Percentiles rank a stretch among this genome's conserved stretches.
Conservation (phyloP, 1,140 invertebrate species). For the Drosophila repleta region DNA sequence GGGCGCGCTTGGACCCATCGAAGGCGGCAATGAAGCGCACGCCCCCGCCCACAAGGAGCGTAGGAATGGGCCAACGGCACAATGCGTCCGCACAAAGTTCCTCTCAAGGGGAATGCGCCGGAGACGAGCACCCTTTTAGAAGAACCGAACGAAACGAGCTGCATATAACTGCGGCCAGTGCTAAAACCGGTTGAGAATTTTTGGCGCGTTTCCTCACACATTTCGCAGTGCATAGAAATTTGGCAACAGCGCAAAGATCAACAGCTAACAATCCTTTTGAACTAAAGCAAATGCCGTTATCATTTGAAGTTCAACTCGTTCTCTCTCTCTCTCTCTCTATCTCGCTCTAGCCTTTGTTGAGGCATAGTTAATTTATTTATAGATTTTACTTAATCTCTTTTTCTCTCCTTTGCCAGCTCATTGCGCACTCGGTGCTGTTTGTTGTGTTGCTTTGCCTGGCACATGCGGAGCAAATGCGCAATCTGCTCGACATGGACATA, state of each 20-base stretch:
- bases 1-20: conserved; percentile 50
- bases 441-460: conserved; percentile 73
- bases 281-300: not conserved
- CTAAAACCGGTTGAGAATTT: conserved; percentile 64
- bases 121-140: conserved; percentile 80
- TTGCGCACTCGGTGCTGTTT: conserved; percentile 75
- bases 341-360: not conserved
- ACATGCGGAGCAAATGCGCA: conserved; percentile 80
- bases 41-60: conserved; percentile 39
- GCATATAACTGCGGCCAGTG: not conserved
- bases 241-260: not conserved
- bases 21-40: conserved; percentile 66
- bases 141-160: fast-evolving
- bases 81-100: conserved; percentile 67
- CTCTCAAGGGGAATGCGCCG: conserved; percentile 28
- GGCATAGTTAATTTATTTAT: too few relatives aligned
- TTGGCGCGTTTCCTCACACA: not conserved
- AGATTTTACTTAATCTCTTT: too few relatives aligned
- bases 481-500: conserved; percentile 73
- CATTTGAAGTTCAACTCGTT: not conserved
- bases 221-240: not conserved
- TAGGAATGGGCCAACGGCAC: conserved; percentile 57
- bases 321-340: not conserved
- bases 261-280: too few relatives aligned
- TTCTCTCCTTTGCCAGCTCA: conserved; percentile 50